Conservation (phyloP, 1,140 invertebrate species). For the Aphelinus atriplicis region DNA sequence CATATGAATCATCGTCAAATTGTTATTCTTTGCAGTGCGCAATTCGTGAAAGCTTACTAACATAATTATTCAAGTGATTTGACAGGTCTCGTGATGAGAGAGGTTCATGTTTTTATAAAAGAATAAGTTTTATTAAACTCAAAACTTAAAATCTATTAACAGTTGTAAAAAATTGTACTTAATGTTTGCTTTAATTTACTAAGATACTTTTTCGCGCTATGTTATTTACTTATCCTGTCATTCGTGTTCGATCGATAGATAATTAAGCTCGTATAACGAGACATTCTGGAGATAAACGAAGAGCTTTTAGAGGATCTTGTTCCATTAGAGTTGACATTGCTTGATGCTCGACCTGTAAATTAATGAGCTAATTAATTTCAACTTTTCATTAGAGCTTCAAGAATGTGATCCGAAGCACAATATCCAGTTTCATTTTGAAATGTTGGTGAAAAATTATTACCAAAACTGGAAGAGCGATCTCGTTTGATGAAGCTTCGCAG, state of each 20-base stretch:
- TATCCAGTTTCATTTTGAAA: too few relatives aligned
- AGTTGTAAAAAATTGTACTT: slow-evolving; percentile 20
- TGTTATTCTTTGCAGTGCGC: too few relatives aligned
- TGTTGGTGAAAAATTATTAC: slow-evolving; percentile 41
- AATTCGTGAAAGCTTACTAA: too few relatives aligned
- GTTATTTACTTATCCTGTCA: slow-evolving; percentile 45
- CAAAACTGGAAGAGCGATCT: slow-evolving; percentile 45
- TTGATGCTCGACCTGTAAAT: slow-evolving; percentile 49
- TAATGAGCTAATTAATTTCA: neutral
- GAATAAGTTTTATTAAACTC: slow-evolving; percentile 31
- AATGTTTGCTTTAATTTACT: neutral
- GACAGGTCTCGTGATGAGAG: too few relatives aligned
- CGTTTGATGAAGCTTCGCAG: slow-evolving; percentile 39
- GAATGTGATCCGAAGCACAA: too few relatives aligned
- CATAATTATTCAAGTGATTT: too few relatives aligned
- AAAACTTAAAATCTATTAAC: slow-evolving; percentile 7
- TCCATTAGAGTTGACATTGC: slow-evolving; percentile 51
- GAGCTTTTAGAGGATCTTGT: slow-evolving; percentile 51
- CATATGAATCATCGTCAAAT: too few relatives aligned
- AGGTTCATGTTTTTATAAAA: slow-evolving; percentile 11
- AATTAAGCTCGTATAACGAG: slow-evolving; percentile 47
- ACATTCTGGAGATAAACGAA: slow-evolving; percentile 54
- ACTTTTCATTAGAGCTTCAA: too few relatives aligned
- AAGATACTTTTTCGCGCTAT: neutral
- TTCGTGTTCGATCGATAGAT: slow-evolving; percentile 44